Evolutionary conservation across 1,140 invertebrate species (phyloP), one percentile per base, ranked within the genome.

Genomic region (Bilobella aurantiaca): DNA sequence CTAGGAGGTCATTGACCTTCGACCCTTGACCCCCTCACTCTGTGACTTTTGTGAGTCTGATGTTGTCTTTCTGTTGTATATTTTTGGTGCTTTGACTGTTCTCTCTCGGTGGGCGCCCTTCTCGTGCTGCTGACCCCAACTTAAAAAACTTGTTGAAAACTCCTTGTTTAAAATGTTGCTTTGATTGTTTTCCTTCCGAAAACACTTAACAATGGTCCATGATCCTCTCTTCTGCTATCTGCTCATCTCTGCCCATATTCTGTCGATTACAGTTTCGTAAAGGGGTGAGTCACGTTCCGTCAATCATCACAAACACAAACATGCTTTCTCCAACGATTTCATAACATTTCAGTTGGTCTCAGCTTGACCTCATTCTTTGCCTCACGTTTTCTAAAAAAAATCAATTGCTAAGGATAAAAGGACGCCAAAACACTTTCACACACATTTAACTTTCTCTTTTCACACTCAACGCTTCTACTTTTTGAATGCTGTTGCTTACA

Each of bases 1-100:
- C n/a, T n/a, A n/a, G n/a, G n/a, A n/a, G n/a, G n/a, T n/a, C n/a
- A n/a, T n/a, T n/a, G n/a, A n/a, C n/a, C n/a, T n/a, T n/a, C n/a
- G n/a, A n/a, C n/a, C n/a, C n/a, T 42, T 42, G 34, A 42, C 47
- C 29, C 32, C 62, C 28, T 67, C 32, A 64, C 66, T 69, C 47
- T 74, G 60, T 73, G 49, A 53, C 3, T 53, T 74, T 27, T 74
- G 64, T 74, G 66, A 68, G 57, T 75, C 69, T 71, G 66, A 75
- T 46, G 29, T 3, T 31, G 28, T 56, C 27, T 64, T 2, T 63
- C 62, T 63, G 3, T 16, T 21, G 27, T 42, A 28, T 46, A 16
- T 70, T 63, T 70, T 60, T 68, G 69, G 66, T 70, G 69, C 69
- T 70, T 70, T 70, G 65, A 70, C 64, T 68, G 69, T 70, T 70